A percentile compares a stretch with the other conserved stretches of the same genome.
Evolutionary conservation across 2,888 invertebrate genomes (phyloP).

Genomic region (Ennomos quercinarius): DNA sequence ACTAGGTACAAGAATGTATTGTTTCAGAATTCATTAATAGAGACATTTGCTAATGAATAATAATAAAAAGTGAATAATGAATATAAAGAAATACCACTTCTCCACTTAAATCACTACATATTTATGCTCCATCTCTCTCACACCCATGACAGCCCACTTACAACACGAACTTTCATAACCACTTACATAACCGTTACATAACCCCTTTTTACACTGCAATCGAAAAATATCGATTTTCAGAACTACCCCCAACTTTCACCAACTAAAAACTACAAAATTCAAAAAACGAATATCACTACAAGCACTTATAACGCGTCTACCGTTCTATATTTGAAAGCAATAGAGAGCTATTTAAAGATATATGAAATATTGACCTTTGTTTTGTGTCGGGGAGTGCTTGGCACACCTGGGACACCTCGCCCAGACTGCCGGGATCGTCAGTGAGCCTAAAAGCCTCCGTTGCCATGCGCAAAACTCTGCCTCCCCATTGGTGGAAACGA

Average conservation of each 20-base stretch:
- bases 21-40: not conserved
- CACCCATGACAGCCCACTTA: conserved; percentile 8
- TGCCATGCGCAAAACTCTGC: conserved; percentile 67
- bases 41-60: not conserved
- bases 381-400: conserved; percentile 67
- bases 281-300: conserved; percentile 37
- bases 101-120: not conserved
- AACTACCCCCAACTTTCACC: conserved; percentile 21
- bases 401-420: conserved; percentile 81
- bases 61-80: not conserved
- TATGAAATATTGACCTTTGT: conserved; percentile 72
- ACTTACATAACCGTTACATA: conserved; percentile 40
- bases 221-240: conserved; percentile 19
- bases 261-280: conserved; percentile 10
- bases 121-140: not conserved
- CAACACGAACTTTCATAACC: conserved; percentile 13
- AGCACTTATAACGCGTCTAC: conserved; percentile 43
- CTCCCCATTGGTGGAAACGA: conserved; percentile 66
- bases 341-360: conserved; percentile 35
- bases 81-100: not conserved
- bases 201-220: conserved; percentile 36
- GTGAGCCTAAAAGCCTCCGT: conserved; percentile 60
- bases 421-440: conserved; percentile 70
- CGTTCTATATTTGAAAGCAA: conserved; percentile 30
- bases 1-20: too few species aligned